Conservation (phyloP, 2,797 vertebrate genomes). For the Mastacembelus armatus region DNA sequence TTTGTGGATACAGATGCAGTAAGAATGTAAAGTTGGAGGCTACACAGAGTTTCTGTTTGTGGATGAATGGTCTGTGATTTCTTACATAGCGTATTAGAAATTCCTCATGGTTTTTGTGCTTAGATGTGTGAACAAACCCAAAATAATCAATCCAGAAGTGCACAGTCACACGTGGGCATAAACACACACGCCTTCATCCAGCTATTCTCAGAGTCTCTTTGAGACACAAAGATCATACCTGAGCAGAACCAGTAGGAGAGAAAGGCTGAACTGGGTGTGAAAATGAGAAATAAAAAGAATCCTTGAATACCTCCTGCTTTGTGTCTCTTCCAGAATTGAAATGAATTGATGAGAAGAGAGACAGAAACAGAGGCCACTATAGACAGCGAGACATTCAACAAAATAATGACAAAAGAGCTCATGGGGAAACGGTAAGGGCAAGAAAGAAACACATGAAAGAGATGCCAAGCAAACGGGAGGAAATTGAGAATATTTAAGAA, state of each 20-base stretch:
- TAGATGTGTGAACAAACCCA: neutral
- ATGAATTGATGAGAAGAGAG: constrained; percentile 5
- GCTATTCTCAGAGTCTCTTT: constrained; percentile 13
- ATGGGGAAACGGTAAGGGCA: neutral
- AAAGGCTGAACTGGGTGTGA: constrained; percentile 19
- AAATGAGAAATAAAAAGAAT: constrained; percentile 37
- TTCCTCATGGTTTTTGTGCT: neutral
- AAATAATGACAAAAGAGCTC: constrained; percentile 7
- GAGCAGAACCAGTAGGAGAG: constrained; percentile 1
- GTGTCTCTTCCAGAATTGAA: constrained; percentile 2
- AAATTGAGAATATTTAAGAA: constrained; percentile 18
- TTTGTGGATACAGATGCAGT: no score
- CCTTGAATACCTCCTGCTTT: constrained; percentile 27
- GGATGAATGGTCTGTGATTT: neutral
- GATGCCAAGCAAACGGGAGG: neutral
- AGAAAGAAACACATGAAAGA: constrained; percentile 5
- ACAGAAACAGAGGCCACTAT: constrained; percentile 1
- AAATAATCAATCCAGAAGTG: neutral
- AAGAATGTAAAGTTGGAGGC: neutral
- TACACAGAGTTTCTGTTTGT: neutral
- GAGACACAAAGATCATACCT: constrained; percentile 46
- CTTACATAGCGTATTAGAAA: neutral
- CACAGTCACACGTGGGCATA: constrained; percentile 4
- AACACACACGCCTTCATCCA: constrained; percentile 5
- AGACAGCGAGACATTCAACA: neutral